Evolutionary conservation across 2,797 vertebrate genomes (phyloP).

Genomic region (Cephalopachus bancanus): DNA sequence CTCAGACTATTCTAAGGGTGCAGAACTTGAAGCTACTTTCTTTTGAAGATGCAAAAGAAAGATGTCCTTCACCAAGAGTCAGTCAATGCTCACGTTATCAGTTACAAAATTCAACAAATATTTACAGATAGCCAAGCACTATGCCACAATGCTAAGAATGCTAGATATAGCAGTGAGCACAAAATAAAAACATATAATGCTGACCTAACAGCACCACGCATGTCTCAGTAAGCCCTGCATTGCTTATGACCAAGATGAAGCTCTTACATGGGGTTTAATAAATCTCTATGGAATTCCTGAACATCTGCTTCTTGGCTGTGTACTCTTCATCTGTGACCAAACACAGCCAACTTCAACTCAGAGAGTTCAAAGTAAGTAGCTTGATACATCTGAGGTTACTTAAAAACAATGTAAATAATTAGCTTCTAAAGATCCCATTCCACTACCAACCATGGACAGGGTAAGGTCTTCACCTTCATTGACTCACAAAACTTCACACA

Average conservation of each 20-base stretch:
- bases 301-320: background rate
- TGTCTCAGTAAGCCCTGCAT: accelerated
- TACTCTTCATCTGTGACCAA: no score
- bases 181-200: background rate
- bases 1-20: background rate
- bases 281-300: background rate
- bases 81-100: background rate
- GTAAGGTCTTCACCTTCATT: background rate
- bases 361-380: background rate
- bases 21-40: background rate
- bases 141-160: background rate
- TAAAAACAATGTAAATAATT: background rate
- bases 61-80: background rate
- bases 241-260: background rate
- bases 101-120: background rate
- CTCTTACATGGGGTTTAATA: background rate
- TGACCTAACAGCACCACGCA: no score
- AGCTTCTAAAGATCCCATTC: background rate
- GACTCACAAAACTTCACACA: no score
- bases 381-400: background rate
- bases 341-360: background rate
- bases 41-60: background rate
- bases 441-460: background rate
- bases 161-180: background rate
- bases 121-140: background rate